A percentile compares a stretch with the other conserved stretches of the same genome.
phyloP scores from a whole-genome alignment of 2,113 vertebrate genomes.

The Meriones unguiculatus region DNA sequence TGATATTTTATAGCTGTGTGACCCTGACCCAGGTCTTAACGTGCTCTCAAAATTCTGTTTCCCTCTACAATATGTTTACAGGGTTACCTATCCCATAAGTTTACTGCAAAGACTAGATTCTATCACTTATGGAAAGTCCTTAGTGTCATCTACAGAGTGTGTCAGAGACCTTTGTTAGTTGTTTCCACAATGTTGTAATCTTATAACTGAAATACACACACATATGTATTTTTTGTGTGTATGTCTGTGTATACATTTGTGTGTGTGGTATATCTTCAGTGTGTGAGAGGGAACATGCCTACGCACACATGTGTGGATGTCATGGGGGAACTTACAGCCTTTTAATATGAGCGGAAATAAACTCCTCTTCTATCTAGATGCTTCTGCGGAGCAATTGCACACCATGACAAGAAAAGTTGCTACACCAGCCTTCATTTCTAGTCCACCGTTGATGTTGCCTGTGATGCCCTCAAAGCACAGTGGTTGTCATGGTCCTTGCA shows the following conservation, averaged over 20 bases:
- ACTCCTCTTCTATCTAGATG: not conserved
- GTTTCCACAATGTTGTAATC: not conserved
- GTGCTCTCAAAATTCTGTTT: not conserved
- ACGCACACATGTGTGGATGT: not conserved
- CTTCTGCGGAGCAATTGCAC: not conserved
- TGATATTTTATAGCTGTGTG: not conserved
- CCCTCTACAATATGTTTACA: not conserved
- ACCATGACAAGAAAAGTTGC: not conserved
- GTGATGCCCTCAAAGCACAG: too few relatives aligned
- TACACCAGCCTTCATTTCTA: not conserved
- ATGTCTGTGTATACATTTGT: not conserved
- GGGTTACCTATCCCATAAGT: too few relatives aligned
- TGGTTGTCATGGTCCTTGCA: not conserved
- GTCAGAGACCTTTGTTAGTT: not conserved
- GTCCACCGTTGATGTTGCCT: rapidly evolving
- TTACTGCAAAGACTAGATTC: not conserved
- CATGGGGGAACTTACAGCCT: not conserved
- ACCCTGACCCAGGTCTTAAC: not conserved
- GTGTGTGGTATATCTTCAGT: not conserved
- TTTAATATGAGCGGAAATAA: not conserved
- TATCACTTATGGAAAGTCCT: not conserved
- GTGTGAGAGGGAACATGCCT: not conserved
- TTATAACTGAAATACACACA: not conserved
- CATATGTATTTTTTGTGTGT: not conserved
- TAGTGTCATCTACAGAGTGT: not conserved